Percentiles rank a stretch among this genome's conserved stretches.
phyloP scores from a whole-genome alignment of 2,888 invertebrate species.

The Volucella inanis region DNA sequence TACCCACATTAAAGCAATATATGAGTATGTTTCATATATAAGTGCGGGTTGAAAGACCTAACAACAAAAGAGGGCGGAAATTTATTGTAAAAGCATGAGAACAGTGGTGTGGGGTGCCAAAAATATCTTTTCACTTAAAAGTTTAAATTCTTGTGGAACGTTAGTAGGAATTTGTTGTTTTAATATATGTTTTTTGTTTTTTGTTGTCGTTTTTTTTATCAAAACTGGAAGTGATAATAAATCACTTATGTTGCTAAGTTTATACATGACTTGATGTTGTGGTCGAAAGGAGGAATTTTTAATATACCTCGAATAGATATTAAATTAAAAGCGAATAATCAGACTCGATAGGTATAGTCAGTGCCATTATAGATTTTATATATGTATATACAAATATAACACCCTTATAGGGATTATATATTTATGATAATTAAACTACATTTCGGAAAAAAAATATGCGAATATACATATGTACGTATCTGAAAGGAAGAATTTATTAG shows the following conservation, averaged over 20 bases:
- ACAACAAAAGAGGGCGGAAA: not conserved
- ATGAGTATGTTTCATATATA: not conserved
- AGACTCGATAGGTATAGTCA: too few relatives aligned
- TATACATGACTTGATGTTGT: conserved; percentile 33
- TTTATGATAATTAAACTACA: too few relatives aligned
- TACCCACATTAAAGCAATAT: conserved; percentile 17
- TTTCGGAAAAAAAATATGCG: too few relatives aligned
- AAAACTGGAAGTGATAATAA: conserved; percentile 16
- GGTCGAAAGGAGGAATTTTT: conserved; percentile 34
- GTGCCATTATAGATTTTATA: too few relatives aligned
- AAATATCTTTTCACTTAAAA: conserved; percentile 30
- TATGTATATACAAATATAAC: too few relatives aligned
- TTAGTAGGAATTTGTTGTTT: not conserved
- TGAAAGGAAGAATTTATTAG: too few relatives aligned
- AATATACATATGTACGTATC: too few relatives aligned
- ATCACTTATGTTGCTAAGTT: conserved; percentile 36
- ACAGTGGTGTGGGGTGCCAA: not conserved
- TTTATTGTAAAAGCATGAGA: conserved; percentile 28
- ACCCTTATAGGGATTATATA: too few relatives aligned
- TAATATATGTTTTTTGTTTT: not conserved
- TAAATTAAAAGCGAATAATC: too few relatives aligned
- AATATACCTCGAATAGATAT: conserved; percentile 13
- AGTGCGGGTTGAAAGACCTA: not conserved
- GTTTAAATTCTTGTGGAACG: conserved; percentile 38
- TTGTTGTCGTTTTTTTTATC: not conserved